phyloP scores from a whole-genome alignment of 2,888 invertebrate species.

The Acrobasis repandana region DNA sequence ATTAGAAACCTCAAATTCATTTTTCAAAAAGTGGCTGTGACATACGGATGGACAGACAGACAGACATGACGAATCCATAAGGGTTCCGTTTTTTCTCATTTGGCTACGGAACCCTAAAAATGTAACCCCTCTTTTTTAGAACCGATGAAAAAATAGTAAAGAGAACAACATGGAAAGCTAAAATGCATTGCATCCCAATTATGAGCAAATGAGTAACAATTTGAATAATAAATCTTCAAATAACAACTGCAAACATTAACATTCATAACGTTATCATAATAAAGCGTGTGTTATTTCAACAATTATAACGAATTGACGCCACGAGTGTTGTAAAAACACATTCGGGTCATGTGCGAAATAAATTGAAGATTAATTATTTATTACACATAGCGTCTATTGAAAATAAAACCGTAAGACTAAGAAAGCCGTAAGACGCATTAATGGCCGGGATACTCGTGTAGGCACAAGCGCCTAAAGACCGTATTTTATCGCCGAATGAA shows the following conservation, averaged over 20 bases:
- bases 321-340: conserved; percentile 1
- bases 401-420: conserved; percentile 9
- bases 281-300: neutral
- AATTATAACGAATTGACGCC: conserved; percentile 1
- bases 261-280: conserved; percentile 5
- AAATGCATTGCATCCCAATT: too few species aligned
- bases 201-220: too few species aligned
- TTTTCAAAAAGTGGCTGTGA: too few species aligned
- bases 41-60: too few species aligned
- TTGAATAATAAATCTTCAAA: too few species aligned
- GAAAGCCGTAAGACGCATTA: conserved; percentile 12
- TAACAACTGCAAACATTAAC: neutral
- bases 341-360: conserved; percentile 1
- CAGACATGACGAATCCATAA: too few species aligned
- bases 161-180: too few species aligned
- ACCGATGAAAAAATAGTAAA: too few species aligned
- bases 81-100: too few species aligned
- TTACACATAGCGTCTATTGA: neutral
- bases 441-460: conserved; percentile 3
- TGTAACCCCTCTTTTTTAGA: too few species aligned
- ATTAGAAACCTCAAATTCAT: too few species aligned
- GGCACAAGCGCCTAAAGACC: conserved; percentile 14
- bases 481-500: conserved; percentile 25
- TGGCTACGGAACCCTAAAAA: too few species aligned
- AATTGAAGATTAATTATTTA: neutral